phyloP scores from a whole-genome alignment of 2,113 vertebrate genomes.

The Halcyon senegalensis region DNA sequence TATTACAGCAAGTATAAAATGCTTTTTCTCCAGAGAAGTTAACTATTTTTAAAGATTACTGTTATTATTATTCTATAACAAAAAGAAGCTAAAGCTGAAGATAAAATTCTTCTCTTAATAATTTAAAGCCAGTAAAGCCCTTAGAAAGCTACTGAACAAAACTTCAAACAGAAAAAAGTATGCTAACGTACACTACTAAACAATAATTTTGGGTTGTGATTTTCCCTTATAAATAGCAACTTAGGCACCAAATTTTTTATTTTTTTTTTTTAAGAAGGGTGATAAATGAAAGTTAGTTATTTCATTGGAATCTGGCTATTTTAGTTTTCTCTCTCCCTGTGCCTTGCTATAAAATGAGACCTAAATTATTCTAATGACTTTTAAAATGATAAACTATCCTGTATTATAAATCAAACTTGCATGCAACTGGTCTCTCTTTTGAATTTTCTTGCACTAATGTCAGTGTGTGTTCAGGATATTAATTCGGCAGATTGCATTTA shows the following conservation, averaged over 20 bases:
- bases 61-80: background rate
- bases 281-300: background rate
- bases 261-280: background rate
- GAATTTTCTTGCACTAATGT: background rate
- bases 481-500: background rate
- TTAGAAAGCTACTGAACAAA: background rate
- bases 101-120: background rate
- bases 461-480: background rate
- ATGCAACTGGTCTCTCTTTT: background rate
- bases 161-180: background rate
- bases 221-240: background rate
- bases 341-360: background rate
- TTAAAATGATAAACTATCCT: background rate
- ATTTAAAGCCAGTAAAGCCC: background rate
- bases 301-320: background rate
- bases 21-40: background rate
- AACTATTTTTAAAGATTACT: background rate
- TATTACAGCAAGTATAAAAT: background rate
- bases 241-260: background rate
- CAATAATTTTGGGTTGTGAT: background rate
- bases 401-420: background rate
- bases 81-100: background rate
- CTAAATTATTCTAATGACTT: background rate
- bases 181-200: background rate
- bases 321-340: background rate